phyloP scores from a whole-genome alignment of 2,113 vertebrate genomes.

The Rhagologus leucostigma region DNA sequence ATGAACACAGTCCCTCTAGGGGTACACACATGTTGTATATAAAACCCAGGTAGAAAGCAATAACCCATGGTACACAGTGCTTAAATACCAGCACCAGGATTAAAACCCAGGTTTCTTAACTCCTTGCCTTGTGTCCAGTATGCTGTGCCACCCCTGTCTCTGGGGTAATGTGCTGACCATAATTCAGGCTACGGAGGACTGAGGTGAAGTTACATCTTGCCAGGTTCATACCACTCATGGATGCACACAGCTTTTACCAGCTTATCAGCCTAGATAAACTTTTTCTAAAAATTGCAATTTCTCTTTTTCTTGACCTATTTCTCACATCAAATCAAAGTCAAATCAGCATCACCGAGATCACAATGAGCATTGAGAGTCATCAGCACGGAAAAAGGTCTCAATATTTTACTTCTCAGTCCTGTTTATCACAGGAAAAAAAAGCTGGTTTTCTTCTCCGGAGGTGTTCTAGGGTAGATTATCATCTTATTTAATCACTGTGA shows the following conservation, averaged over 20 bases:
- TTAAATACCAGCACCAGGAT: background rate
- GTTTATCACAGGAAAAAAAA: background rate
- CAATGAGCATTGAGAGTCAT: background rate
- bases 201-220: background rate
- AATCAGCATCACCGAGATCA: background rate
- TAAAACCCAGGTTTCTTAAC: background rate
- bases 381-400: background rate
- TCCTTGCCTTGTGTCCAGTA: fast-evolving
- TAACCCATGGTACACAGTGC: background rate
- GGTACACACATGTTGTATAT: fast-evolving
- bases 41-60: background rate
- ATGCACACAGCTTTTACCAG: background rate
- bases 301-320: background rate
- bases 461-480: background rate
- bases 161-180: background rate
- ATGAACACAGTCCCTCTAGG: background rate
- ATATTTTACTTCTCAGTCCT: background rate
- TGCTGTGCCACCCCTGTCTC: background rate
- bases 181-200: background rate
- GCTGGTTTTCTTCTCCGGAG: background rate
- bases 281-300: background rate
- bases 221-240: background rate
- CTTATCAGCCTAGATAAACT: background rate
- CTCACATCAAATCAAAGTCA: background rate
- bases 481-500: background rate